Evolutionary conservation across 2,113 vertebrate genomes (phyloP).

Genomic region (Lampris incognitus): DNA sequence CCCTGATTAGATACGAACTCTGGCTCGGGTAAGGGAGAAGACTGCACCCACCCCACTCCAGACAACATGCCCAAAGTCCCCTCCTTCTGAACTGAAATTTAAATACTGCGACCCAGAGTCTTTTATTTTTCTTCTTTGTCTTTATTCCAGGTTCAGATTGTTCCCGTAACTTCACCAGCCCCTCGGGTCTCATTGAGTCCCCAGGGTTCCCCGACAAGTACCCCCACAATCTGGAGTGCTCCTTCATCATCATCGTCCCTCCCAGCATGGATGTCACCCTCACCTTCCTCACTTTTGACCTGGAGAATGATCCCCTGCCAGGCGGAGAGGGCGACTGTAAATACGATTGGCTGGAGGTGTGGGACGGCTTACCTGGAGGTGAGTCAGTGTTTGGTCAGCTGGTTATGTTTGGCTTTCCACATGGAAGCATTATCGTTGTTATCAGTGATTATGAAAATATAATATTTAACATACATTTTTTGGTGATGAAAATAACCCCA

Average conservation of each 20-base stretch:
- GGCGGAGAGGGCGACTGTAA: constrained; percentile 95
- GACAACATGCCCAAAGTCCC: too few species aligned
- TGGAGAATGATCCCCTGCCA: constrained; percentile 95
- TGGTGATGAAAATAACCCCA: too few species aligned
- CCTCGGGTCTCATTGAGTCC: constrained; percentile 92
- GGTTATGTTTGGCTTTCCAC: background rate
- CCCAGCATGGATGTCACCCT: constrained; percentile 95
- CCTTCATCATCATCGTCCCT: constrained; percentile 95
- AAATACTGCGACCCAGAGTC: background rate
- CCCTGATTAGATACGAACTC: too few species aligned
- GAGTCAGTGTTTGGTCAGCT: constrained; percentile 53
- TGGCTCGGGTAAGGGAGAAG: too few species aligned
- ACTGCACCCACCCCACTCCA: too few species aligned
- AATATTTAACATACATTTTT: too few species aligned
- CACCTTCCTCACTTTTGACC: constrained; percentile 94
- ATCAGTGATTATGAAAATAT: too few species aligned
- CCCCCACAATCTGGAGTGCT: constrained; percentile 96
- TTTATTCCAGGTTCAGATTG: constrained; percentile 91
- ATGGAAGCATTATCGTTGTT: too few species aligned
- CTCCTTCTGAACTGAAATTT: constrained; percentile 1
- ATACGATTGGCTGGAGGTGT: constrained; percentile 98
- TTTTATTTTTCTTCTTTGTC: background rate
- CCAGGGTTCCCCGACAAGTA: constrained; percentile 98
- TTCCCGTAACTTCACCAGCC: constrained; percentile 94
- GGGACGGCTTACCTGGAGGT: constrained; percentile 98